Evolutionary conservation across 1,140 invertebrate genomes (phyloP).

Genomic region (Bombus vancouverensis): DNA sequence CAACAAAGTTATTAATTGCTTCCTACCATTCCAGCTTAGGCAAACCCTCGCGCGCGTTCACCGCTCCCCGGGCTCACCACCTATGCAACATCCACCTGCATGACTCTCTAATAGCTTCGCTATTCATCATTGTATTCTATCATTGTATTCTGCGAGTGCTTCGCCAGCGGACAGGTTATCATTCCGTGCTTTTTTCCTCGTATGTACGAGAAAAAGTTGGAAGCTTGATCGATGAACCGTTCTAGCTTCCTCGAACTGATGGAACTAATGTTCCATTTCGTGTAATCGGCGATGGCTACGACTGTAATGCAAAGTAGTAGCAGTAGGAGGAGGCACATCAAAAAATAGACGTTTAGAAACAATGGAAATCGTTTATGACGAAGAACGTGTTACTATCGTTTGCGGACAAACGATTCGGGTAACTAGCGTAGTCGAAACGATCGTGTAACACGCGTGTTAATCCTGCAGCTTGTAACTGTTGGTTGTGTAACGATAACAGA

Average conservation of each 20-base stretch:
- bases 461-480: too few relatives aligned
- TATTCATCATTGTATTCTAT: constrained; percentile 64
- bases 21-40: constrained; percentile 75
- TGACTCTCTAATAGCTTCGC: constrained; percentile 63
- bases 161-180: constrained; percentile 37
- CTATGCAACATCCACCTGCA: constrained; percentile 52
- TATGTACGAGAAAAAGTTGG: too few relatives aligned
- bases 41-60: constrained; percentile 42
- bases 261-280: not conserved
- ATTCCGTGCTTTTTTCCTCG: not conserved
- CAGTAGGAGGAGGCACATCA: not conserved
- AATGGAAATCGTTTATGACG: too few relatives aligned
- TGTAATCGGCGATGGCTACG: not conserved
- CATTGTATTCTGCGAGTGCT: constrained; percentile 38
- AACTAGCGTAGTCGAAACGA: too few relatives aligned
- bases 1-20: constrained; percentile 81
- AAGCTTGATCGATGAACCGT: not conserved
- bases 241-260: not conserved
- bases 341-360: not conserved
- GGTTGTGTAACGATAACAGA: not conserved
- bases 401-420: too few relatives aligned
- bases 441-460: too few relatives aligned
- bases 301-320: not conserved
- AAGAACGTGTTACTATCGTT: too few relatives aligned
- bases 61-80: not conserved